Conservation (phyloP, 2,797 vertebrate genomes). For the Ibycter americanus region DNA sequence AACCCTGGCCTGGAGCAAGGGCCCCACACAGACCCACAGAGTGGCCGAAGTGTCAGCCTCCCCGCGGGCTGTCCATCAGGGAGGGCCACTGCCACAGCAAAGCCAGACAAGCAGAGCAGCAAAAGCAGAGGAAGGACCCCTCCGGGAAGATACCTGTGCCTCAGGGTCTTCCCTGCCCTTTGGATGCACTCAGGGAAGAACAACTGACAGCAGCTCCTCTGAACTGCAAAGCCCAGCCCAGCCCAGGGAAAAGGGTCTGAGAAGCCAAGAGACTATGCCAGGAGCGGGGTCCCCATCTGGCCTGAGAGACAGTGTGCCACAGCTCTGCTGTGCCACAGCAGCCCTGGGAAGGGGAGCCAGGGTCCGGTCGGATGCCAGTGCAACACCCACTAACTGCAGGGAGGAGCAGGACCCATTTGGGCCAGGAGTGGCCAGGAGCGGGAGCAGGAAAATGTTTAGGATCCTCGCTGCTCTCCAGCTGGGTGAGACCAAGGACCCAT, state of each 20-base stretch:
- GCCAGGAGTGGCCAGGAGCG: neutral
- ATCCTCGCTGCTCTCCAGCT: neutral
- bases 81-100: neutral
- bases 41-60: neutral
- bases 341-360: neutral
- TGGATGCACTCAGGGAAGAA: fast-evolving
- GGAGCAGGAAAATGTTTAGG: neutral
- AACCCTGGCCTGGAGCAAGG: neutral
- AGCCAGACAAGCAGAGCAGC: neutral
- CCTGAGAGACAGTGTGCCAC: neutral
- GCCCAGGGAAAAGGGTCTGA: neutral
- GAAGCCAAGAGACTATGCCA: neutral
- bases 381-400: neutral
- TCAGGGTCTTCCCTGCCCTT: neutral
- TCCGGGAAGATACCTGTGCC: neutral
- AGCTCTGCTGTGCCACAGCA: neutral
- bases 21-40: neutral
- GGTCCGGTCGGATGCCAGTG: neutral
- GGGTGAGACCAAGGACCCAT: neutral
- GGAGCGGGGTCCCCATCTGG: neutral
- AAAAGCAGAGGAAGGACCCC: neutral
- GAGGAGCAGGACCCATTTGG: neutral
- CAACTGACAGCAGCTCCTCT: neutral
- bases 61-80: neutral
- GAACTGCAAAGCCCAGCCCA: neutral